Base-by-base conservation (phyloP, 2,113 vertebrate genomes). In the Physeter macrocephalus region DNA sequence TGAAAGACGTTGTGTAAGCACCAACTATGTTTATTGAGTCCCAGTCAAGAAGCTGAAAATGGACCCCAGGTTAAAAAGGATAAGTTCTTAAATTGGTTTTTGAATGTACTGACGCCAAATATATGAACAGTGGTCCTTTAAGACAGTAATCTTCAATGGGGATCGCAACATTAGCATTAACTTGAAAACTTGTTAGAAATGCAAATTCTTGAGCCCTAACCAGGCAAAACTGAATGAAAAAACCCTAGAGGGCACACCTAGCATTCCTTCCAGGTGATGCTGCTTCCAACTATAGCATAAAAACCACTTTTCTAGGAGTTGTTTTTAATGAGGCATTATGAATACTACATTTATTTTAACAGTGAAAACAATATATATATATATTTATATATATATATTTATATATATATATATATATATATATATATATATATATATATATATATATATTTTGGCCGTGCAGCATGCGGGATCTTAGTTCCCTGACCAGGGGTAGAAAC, bases 1-100 rank as follows among this genome's bases (percentile, higher is more conserved):
- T 27, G 71, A 92, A 92, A 92, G 89, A 84, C 80, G 81, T 77
- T 72, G 41, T 93, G 93, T 95, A 84, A 96, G 89, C 83, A 92
- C 46, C 23, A 71, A 81, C 59, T 43, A 49, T 77, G 82, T 95
- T 97, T 93, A 91, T 54, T 90, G 36, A 81, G 52, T 92, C 74
- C 67, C 90, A 81, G 23, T 25, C 71, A 59, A 89, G 72, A 86
- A 71, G 25, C 66, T 69, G 49, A 85, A 97, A 97, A 93, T 88
- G 46, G 84, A 94, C 74, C 84, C 94, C 13, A 31, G 39, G 57
- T 95, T 96, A 71, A 90, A 95, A 96, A 87, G 52, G 41, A 69
- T 72, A 88, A 21, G 21, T 67, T 88, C 78, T 87, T 41, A 77
- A 94, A 85, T 87, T 77, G 84, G 27, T 52, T 92, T 96, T 88